Evolutionary conservation across 2,113 vertebrate genomes (phyloP).

Genomic region (Puffinus mauretanicus): DNA sequence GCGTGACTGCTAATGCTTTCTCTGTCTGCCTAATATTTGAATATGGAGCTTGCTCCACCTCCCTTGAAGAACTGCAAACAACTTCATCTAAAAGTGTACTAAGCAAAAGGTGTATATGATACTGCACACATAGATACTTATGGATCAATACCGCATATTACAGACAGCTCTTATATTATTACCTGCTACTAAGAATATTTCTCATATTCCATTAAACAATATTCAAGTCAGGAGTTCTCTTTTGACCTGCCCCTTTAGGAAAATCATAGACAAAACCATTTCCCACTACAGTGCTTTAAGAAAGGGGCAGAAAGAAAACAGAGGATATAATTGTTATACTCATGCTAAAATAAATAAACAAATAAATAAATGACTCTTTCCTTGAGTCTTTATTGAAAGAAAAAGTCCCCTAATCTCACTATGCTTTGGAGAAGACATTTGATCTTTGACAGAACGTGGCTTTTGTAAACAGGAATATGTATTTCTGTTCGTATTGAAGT

Average conservation of each 20-base stretch:
- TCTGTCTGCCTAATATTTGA: neutral
- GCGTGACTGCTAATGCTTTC: slow-evolving; percentile 10
- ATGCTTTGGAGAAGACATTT: neutral
- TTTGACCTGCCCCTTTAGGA: neutral
- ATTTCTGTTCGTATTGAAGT: neutral
- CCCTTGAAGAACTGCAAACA: neutral
- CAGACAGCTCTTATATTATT: neutral
- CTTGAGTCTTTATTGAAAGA: neutral
- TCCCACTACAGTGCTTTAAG: neutral
- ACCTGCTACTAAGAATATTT: neutral
- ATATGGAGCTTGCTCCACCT: neutral
- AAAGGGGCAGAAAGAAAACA: neutral
- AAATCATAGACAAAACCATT: neutral
- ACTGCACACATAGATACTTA: neutral
- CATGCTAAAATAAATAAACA: neutral
- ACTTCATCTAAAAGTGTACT: neutral
- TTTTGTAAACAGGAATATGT: neutral
- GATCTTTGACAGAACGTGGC: neutral
- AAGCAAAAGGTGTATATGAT: neutral
- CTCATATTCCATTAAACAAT: neutral
- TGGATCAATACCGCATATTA: neutral
- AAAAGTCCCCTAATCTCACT: neutral
- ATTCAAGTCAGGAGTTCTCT: neutral
- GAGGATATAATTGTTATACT: neutral
- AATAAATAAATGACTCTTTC: neutral